Conservation (phyloP, 2,113 vertebrate species). For the Ovibos moschatus region DNA sequence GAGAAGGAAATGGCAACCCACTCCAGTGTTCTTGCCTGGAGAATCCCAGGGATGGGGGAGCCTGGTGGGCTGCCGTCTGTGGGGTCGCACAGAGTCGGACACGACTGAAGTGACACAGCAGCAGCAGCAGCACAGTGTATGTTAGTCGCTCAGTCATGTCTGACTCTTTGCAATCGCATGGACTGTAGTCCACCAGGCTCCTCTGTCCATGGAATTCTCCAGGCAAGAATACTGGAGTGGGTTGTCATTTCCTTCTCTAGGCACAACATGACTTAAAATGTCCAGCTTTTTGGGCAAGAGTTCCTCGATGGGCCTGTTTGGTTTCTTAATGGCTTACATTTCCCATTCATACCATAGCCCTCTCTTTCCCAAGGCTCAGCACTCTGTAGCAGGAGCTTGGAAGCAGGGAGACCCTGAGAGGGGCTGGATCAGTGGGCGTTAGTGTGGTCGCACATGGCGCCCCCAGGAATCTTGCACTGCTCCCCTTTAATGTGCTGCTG, state of each 20-base stretch:
- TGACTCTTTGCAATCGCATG: not conserved
- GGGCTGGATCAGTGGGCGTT: not conserved
- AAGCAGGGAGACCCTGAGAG: no score
- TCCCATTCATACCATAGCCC: not conserved
- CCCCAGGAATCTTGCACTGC: rapidly evolving
- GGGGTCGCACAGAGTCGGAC: no score
- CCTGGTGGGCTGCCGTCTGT: no score
- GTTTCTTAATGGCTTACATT: not conserved
- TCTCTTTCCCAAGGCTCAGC: not conserved
- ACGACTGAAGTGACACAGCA: no score
- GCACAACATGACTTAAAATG: not conserved
- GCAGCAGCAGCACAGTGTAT: not conserved
- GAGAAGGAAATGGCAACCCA: no score
- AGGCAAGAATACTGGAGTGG: not conserved
- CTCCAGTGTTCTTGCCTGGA: no score
- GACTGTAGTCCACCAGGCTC: not conserved
- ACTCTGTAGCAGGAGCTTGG: not conserved
- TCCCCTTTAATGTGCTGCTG: rapidly evolving
- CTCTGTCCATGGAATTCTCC: not conserved
- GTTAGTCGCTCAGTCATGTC: not conserved
- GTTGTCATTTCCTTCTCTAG: not conserved
- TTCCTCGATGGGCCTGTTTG: not conserved
- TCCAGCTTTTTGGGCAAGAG: not conserved
- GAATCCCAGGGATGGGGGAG: no score
- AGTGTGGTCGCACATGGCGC: rapidly evolving